Conservation (phyloP, 2,888 invertebrate genomes). For the Chelonus formosanus region DNA sequence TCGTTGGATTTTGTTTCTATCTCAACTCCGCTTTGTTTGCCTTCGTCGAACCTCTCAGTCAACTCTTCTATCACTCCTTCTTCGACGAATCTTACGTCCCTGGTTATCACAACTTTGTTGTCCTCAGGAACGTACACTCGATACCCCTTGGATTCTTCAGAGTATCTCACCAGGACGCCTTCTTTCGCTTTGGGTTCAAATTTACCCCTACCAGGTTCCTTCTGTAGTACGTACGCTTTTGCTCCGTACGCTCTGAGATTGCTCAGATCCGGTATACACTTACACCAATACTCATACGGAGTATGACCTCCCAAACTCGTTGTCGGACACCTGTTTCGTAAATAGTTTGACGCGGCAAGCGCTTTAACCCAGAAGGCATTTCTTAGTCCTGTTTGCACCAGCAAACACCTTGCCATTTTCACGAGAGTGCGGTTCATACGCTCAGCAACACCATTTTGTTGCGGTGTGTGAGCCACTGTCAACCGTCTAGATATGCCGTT, state of each 20-base stretch:
- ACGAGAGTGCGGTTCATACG: conserved; percentile 42
- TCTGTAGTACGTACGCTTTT: conserved; percentile 25
- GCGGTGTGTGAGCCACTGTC: conserved; percentile 47
- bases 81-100: conserved; percentile 16
- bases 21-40: background rate
- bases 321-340: conserved; percentile 37
- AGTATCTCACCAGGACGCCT: conserved; percentile 26
- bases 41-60: background rate
- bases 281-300: conserved; percentile 37
- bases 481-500: conserved; percentile 46
- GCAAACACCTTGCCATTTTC: conserved; percentile 42
- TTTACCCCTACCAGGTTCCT: conserved; percentile 33
- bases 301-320: conserved; percentile 29
- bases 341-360: conserved; percentile 32
- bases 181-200: conserved; percentile 32
- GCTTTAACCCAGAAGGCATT: conserved; percentile 39
- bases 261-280: conserved; percentile 24
- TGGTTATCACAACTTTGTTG: conserved; percentile 17
- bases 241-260: conserved; percentile 36
- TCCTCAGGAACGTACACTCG: conserved; percentile 19
- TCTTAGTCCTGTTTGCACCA: conserved; percentile 28
- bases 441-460: conserved; percentile 54
- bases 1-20: background rate
- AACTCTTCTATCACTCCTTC: background rate
- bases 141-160: conserved; percentile 28